Evolutionary conservation across 2,888 invertebrate species (phyloP).

Genomic region (Drosophila mercatorum): DNA sequence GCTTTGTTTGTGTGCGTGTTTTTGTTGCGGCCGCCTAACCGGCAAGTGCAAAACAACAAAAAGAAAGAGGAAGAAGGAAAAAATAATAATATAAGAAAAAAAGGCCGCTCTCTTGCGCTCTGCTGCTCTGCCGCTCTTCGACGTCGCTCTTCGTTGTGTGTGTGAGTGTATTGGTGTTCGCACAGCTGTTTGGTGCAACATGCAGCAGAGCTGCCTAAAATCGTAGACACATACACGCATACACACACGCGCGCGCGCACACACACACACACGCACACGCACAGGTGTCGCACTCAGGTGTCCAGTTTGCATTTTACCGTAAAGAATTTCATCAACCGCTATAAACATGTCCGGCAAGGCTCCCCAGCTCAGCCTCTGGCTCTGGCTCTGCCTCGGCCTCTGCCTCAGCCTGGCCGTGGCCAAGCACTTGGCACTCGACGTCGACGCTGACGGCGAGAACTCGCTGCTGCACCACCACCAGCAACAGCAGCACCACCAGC

Average conservation of each 20-base stretch:
- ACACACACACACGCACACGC: slow-evolving; percentile 6
- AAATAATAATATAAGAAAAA: slow-evolving; percentile 8
- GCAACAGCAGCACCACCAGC: slow-evolving; percentile 26
- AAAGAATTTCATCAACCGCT: slow-evolving; percentile 39
- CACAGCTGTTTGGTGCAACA: slow-evolving; percentile 74
- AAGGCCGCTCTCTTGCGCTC: slow-evolving; percentile 30
- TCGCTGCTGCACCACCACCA: slow-evolving; percentile 24
- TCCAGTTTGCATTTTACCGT: slow-evolving; percentile 28
- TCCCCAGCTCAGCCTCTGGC: slow-evolving; percentile 47
- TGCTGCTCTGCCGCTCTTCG: slow-evolving; percentile 13
- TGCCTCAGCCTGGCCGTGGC: slow-evolving; percentile 54
- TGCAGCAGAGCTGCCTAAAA: slow-evolving; percentile 58
- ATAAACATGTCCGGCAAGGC: slow-evolving; percentile 48
- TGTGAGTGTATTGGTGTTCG: slow-evolving; percentile 58
- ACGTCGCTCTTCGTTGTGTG: slow-evolving; percentile 34
- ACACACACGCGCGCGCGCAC: slow-evolving; percentile 10
- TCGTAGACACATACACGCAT: slow-evolving; percentile 19
- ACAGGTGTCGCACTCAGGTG: slow-evolving; percentile 26
- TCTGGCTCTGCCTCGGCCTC: slow-evolving; percentile 39
- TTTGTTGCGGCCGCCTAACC: slow-evolving; percentile 40
- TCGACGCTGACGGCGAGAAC: slow-evolving; percentile 34
- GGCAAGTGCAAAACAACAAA: slow-evolving; percentile 49
- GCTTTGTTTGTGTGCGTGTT: slow-evolving; percentile 38
- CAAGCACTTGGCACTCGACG: slow-evolving; percentile 56
- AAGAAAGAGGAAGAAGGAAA: slow-evolving; percentile 3